Evolutionary conservation across 2,113 vertebrate species (phyloP).

Genomic region (Leuciscus idus): DNA sequence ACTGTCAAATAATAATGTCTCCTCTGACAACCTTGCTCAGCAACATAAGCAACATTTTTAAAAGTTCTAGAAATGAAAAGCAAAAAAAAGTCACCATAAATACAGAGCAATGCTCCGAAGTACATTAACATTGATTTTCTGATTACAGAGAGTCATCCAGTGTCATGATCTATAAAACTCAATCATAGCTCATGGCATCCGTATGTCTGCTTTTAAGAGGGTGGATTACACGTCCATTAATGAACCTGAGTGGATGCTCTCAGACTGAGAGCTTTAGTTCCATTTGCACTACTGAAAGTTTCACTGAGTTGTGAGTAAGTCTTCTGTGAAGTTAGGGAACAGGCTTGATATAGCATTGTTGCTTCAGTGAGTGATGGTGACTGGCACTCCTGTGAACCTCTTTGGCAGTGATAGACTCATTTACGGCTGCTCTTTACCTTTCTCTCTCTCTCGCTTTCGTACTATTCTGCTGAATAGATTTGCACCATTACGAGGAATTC

Average conservation of each 20-base stretch:
- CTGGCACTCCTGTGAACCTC: conserved; percentile 60
- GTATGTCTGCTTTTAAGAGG: conserved; percentile 42
- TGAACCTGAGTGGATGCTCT: conserved; percentile 39
- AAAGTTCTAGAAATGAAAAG: conserved; percentile 35
- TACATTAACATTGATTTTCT: conserved; percentile 39
- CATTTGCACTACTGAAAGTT: conserved; percentile 36
- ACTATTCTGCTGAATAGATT: conserved; percentile 53
- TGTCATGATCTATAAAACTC: conserved; percentile 46
- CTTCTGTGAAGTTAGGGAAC: conserved; percentile 29
- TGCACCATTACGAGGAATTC: conserved; percentile 58
- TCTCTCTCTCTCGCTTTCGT: conserved; percentile 20
- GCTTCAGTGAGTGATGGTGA: conserved; percentile 67
- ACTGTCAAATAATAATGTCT: conserved; percentile 1
- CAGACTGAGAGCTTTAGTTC: conserved; percentile 23
- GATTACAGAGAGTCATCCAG: conserved; percentile 29
- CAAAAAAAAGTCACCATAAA: conserved; percentile 32
- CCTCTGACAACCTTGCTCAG: background rate
- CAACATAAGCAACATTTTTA: background rate
- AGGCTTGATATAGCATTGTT: conserved; percentile 64
- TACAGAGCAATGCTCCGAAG: conserved; percentile 40
- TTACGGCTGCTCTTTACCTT: conserved; percentile 52
- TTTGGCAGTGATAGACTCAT: conserved; percentile 75
- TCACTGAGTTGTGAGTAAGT: conserved; percentile 31
- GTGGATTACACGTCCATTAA: conserved; percentile 29
- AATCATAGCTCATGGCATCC: conserved; percentile 40